Percentiles rank a stretch among this genome's conserved stretches.
Conservation (phyloP, 1,140 invertebrate genomes). For the Leptestheria dahalacensis region DNA sequence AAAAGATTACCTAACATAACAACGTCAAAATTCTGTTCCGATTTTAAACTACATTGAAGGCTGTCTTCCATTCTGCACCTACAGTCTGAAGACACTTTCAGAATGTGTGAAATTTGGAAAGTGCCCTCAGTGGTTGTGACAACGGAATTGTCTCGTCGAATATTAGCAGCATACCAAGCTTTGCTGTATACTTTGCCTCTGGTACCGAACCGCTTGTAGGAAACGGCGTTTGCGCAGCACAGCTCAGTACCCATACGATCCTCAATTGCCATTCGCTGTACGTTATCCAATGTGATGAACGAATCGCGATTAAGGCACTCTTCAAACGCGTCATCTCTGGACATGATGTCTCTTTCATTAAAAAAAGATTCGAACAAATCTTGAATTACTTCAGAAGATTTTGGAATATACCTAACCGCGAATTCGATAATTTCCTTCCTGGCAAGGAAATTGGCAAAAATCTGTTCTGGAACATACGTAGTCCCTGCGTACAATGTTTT, state of each 20-base stretch:
- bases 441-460: neutral
- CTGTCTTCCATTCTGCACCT: neutral
- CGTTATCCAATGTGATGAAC: neutral
- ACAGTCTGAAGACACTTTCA: neutral
- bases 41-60: too few relatives aligned
- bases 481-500: slow-evolving; percentile 2
- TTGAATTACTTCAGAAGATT: too few relatives aligned
- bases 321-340: neutral
- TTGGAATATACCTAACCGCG: too few relatives aligned
- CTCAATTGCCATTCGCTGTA: neutral
- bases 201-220: neutral
- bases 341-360: neutral
- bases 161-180: neutral
- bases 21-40: too few relatives aligned
- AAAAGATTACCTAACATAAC: too few relatives aligned
- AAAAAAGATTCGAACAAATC: neutral
- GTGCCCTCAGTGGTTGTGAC: neutral
- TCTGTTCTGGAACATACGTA: neutral
- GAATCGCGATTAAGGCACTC: neutral
- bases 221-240: neutral
- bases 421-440: too few relatives aligned
- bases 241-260: neutral
- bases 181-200: neutral
- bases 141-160: neutral
- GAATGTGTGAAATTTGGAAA: neutral